phyloP scores from a whole-genome alignment of 2,797 vertebrate species.

The Lithobates sylvaticus region DNA sequence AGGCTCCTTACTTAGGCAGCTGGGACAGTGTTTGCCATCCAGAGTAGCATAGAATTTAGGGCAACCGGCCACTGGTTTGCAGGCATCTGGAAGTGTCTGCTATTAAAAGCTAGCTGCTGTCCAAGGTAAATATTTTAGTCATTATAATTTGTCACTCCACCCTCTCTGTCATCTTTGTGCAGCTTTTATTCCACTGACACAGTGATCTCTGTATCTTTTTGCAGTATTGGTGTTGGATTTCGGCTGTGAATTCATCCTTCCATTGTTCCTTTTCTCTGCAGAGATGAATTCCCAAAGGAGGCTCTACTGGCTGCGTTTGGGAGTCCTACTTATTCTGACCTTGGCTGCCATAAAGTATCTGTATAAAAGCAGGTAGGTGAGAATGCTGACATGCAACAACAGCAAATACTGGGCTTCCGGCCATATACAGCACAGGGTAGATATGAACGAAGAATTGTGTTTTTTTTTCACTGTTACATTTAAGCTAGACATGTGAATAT shows the following conservation, averaged over 20 bases:
- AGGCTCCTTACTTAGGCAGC: neutral
- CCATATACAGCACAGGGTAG: neutral
- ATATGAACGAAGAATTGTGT: neutral
- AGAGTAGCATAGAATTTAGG: neutral
- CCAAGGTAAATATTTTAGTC: neutral
- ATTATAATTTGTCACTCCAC: neutral
- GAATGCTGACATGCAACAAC: neutral
- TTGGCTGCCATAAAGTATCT: constrained; percentile 70
- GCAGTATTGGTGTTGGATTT: neutral
- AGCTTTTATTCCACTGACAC: neutral
- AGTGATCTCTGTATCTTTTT: neutral
- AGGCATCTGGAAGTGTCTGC: too few species aligned
- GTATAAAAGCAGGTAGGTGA: constrained; percentile 67
- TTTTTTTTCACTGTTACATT: neutral
- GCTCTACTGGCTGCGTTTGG: constrained; percentile 65
- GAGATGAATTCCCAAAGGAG: constrained; percentile 13
- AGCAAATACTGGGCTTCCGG: neutral
- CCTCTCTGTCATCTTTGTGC: neutral
- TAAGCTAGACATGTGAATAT: too few species aligned
- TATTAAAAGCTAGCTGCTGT: neutral
- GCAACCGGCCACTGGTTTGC: neutral
- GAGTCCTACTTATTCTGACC: constrained; percentile 66
- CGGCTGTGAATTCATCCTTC: neutral
- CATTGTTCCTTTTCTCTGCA: neutral
- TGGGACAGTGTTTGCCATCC: neutral